Evolutionary conservation across 2,888 invertebrate genomes (phyloP).

Genomic region (Blastobasis lacticolella): DNA sequence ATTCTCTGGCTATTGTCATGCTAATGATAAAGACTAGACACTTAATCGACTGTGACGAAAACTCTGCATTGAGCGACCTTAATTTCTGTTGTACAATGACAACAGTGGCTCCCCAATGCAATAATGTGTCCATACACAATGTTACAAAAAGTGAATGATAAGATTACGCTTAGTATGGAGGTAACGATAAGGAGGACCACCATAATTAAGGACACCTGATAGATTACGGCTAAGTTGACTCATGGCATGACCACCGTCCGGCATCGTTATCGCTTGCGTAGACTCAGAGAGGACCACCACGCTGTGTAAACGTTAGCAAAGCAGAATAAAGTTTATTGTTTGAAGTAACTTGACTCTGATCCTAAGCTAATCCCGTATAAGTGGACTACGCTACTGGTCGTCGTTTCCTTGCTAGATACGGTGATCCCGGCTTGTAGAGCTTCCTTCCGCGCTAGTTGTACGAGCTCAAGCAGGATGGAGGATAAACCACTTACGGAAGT

Average conservation of each 20-base stretch:
- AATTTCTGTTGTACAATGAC: not conserved
- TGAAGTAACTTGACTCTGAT: conserved; percentile 43
- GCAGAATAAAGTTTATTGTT: conserved; percentile 33
- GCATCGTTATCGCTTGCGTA: conserved; percentile 14
- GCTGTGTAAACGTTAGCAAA: conserved; percentile 23
- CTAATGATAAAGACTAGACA: conserved; percentile 39
- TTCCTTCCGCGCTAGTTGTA: conserved; percentile 56
- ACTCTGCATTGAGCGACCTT: conserved; percentile 6
- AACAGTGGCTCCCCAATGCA: not conserved
- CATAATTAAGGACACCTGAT: conserved; percentile 10
- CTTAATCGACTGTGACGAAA: conserved; percentile 41
- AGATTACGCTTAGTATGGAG: conserved; percentile 1
- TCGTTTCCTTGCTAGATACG: conserved; percentile 63
- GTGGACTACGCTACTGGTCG: conserved; percentile 36
- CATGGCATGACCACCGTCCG: conserved; percentile 8
- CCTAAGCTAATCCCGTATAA: conserved; percentile 48
- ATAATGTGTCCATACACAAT: not conserved
- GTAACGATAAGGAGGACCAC: conserved; percentile 10
- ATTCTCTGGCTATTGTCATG: conserved; percentile 54
- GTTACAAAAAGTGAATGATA: not conserved
- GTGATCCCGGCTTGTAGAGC: conserved; percentile 52
- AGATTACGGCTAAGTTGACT: conserved; percentile 11
- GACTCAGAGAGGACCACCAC: conserved; percentile 42
- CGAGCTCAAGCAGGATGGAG: conserved; percentile 40
- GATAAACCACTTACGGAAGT: conserved; percentile 59